Base-by-base conservation (phyloP, 2,797 vertebrate species). In the Streptopelia turtur region DNA sequence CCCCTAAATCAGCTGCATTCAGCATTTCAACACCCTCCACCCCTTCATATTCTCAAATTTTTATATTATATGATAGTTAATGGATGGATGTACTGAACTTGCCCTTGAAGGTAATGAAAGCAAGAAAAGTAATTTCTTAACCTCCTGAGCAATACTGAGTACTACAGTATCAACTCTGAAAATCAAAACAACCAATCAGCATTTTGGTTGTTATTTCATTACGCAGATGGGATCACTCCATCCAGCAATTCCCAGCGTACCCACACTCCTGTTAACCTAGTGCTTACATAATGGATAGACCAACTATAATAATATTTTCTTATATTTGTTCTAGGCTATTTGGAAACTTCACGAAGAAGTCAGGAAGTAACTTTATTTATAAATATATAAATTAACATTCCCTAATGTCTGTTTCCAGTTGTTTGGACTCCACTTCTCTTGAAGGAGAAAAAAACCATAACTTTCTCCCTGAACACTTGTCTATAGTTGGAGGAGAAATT, bases 401-500 rank as follows among this genome's bases (percentile, higher is more conserved):
- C 60, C 87, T 90, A 70, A 69, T 8, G 8, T 63, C 30, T 57
- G 13, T n/a, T 95, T 78, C 75, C 49, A 80, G 17, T 45, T 86
- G 43, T 76, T 87, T 56, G 7, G 10, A 43, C 10, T 14, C 15
- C 17, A 31, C 37, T 87, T 89, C 41, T 64, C 52, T 70, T 74
- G 49, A 83, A 89, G 78, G 56, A 89, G 43, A 76, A 2, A 3
- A n/a, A 3, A 3, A 28, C 11, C 37, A 8, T 81, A 72, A 83
- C 71, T 89, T 93, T 82, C 60, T 87, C 68, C 90, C 84, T 85
- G 92, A 94, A 65, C n/a, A 4, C 64, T 77, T 94, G 70, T 75
- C 92, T 86, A 45, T 28, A 37, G 22, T 31, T 75, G 39, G 68
- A 94, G 50, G 33, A 96, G 64, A 52, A 92, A 87, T 96, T 80